Evolutionary conservation across 2,797 vertebrate genomes (phyloP).

Genomic region (Acrocephalus scirpaceus): DNA sequence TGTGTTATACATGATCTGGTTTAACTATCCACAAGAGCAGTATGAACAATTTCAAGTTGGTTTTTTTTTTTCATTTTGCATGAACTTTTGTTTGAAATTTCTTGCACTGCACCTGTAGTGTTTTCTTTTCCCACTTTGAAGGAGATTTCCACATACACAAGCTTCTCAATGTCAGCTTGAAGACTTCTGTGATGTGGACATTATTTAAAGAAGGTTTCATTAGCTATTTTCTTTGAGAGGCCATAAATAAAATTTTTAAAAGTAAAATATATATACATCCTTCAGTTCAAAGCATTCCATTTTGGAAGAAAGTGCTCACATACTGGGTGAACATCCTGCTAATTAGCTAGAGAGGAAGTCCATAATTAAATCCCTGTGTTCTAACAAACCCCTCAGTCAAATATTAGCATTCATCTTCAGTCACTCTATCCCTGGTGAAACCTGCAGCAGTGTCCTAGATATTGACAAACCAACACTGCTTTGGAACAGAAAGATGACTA

Average conservation of each 20-base stretch:
- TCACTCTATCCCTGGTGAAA: neutral
- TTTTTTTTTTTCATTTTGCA: neutral
- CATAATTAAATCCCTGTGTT: neutral
- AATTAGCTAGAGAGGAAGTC: neutral
- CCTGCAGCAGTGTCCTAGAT: neutral
- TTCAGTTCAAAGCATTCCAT: neutral
- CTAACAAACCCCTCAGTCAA: neutral
- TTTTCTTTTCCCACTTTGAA: neutral
- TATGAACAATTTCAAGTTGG: neutral
- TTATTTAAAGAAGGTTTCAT: neutral
- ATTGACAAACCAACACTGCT: neutral
- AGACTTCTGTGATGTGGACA: neutral
- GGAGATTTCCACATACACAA: neutral
- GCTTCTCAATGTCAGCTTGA: neutral
- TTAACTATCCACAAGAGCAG: neutral
- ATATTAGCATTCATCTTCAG: neutral
- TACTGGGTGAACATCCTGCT: neutral
- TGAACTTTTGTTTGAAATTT: neutral
- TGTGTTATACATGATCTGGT: neutral
- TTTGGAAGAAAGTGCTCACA: neutral
- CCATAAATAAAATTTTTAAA: neutral
- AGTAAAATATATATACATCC: neutral
- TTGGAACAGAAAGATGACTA: neutral
- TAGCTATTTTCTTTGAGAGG: neutral
- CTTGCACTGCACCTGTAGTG: fast-evolving